A percentile compares a stretch with the other conserved stretches of the same genome.
Conservation (phyloP, 2,797 vertebrate species). For the Sorex maritimensis region DNA sequence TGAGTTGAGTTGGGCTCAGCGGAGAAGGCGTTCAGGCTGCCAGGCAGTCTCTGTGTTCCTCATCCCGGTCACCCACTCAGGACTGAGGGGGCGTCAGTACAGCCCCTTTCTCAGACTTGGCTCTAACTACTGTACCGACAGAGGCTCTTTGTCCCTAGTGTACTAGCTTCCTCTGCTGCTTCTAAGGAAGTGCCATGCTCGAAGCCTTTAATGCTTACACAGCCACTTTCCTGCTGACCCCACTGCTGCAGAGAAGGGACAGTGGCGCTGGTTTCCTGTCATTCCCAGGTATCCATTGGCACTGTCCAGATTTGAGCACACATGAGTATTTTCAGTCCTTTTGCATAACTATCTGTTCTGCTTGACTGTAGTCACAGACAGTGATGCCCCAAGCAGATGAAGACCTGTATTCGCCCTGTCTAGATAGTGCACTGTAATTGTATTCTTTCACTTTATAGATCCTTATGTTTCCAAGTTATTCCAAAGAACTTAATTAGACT, state of each 20-base stretch:
- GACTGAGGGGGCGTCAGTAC: neutral
- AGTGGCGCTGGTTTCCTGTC: neutral
- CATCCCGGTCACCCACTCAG: constrained; percentile 41
- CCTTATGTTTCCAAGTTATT: neutral
- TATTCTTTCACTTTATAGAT: neutral
- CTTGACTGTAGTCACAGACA: neutral
- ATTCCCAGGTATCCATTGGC: neutral
- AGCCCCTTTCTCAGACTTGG: neutral
- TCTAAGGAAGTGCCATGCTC: neutral
- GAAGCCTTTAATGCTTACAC: neutral
- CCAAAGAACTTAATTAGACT: constrained; percentile 12
- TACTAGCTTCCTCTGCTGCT: constrained; percentile 40
- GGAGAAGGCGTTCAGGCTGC: constrained; percentile 29
- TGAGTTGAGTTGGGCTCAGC: constrained; percentile 60
- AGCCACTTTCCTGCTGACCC: neutral
- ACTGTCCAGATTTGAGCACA: neutral
- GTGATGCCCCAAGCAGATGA: constrained; percentile 11
- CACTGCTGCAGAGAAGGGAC: neutral
- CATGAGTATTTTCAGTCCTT: constrained; percentile 13
- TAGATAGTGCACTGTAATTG: neutral
- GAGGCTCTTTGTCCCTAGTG: constrained; percentile 32
- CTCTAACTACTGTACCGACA: constrained; percentile 16
- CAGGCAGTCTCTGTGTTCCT: constrained; percentile 47
- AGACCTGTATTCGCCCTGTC: neutral
- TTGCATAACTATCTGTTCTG: constrained; percentile 9